These are phyloP conservation scores for Porites australiensis DNA, from an alignment of 64 coral and sea anemone genomes.

Conservation along the genomic window DNA sequence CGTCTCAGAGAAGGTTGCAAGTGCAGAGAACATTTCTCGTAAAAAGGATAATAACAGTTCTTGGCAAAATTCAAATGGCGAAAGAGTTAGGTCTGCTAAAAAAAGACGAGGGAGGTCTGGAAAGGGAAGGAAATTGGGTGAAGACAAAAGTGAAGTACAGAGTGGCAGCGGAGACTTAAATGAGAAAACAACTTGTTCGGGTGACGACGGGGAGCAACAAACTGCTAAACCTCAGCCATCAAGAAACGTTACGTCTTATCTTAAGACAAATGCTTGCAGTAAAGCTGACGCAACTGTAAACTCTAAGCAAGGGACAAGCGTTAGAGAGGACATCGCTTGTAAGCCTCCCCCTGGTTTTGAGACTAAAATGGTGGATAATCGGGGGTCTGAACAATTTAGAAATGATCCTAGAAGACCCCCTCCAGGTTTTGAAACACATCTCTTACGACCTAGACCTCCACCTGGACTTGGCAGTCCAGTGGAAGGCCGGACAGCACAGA, in stretches of 20 bases:
- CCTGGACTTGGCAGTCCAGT: constrained; percentile 29
- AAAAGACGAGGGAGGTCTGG: neutral
- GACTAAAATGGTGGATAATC: neutral
- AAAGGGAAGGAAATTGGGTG: neutral
- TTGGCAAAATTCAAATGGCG: too few species aligned
- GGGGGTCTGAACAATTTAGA: neutral
- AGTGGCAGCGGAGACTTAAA: neutral
- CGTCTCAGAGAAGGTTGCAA: neutral
- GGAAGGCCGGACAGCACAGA: neutral
- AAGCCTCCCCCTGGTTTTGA: constrained; percentile 66
- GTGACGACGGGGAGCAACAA: neutral
- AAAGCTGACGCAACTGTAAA: neutral
- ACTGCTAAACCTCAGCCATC: neutral
- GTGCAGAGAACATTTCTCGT: neutral
- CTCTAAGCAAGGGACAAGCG: neutral
- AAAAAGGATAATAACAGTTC: neutral
- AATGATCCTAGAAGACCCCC: neutral
- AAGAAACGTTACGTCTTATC: neutral
- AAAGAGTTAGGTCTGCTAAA: neutral
- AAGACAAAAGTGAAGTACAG: neutral
- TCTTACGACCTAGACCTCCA: neutral
- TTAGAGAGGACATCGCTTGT: neutral
- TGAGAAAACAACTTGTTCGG: neutral
- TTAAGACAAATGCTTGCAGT: neutral
- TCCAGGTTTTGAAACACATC: neutral